Base-by-base conservation (phyloP, 2,888 invertebrate genomes). In the Caenorhabditis wallacei region DNA sequence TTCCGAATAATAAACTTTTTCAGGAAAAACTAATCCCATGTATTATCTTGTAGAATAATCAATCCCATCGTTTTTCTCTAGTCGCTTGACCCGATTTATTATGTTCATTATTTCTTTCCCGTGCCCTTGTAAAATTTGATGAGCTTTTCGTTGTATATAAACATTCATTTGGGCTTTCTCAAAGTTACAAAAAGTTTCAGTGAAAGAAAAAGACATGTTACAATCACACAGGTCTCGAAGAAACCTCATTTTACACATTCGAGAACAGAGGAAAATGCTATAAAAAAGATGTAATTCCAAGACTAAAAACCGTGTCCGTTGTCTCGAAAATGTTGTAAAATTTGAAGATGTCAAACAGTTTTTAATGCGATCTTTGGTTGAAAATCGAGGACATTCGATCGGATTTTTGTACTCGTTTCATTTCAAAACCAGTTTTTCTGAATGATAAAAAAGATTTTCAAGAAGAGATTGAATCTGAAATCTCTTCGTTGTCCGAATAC, bases 41-140 rank as follows among this genome's bases (percentile, higher is more conserved):
- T 72, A 64, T 64, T 61, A 51, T 30, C 54, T 24, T 64, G 63
- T 63, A 13, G 10, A 72, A 72, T 72, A 72, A 72, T 63, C 22
- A 61, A 53, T 30, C 20, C 48, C 51, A 30, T 4, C 35, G 11
- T 64, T 64, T 46, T 43, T 54, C 22, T 54, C 4, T 63, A 63
- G 16, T 46, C 26, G 26, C 63, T 63, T 46, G 63, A n/a, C 46
- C 46, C 46, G 1, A 46, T 26, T 16, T 22, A 63, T 63, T 43
- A 22, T 40, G 18, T 22, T 59, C 30, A 43, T 11, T 57, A 30
- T 57, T n/a, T 46, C 26, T 2, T 22, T 16, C 20, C 5, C 51
- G n/a, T 24, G 59, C 61, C 1, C 24, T 61, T 46, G 61, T 61
- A 46, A 16, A 61, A 22, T 61, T 61, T 61, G 43, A 20, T n/a